Percentiles rank a stretch among this genome's conserved stretches.
Conservation (phyloP, 2,888 invertebrate genomes). For the Strigamia maritima region DNA sequence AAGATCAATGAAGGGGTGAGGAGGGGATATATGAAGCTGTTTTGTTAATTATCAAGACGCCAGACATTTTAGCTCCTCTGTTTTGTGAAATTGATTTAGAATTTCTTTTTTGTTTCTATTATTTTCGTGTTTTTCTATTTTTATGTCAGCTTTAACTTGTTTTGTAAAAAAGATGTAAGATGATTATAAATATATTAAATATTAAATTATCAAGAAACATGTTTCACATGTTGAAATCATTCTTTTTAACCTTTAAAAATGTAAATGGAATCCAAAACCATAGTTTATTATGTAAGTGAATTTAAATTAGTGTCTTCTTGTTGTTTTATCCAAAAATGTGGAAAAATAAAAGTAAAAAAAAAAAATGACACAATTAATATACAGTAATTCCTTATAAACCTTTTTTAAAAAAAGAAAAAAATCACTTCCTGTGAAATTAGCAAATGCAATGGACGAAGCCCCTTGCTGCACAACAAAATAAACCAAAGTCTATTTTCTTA, state of each 20-base stretch:
- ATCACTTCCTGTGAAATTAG: background rate
- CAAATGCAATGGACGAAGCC: background rate
- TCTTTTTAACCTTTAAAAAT: background rate
- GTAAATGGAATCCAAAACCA: background rate
- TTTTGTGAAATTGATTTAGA: background rate
- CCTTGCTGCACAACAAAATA: background rate
- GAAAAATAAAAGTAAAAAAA: background rate
- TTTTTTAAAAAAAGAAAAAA: background rate
- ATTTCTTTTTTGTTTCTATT: background rate
- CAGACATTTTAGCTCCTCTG: background rate
- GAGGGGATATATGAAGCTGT: slow-evolving; percentile 17
- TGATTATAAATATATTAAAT: too few relatives aligned
- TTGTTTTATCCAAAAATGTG: background rate
- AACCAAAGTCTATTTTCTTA: background rate
- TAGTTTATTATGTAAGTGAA: background rate
- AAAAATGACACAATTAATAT: too few relatives aligned
- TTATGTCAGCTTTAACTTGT: too few relatives aligned
- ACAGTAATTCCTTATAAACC: background rate
- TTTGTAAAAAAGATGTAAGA: too few relatives aligned
- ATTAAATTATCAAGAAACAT: too few relatives aligned
- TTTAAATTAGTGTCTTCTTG: background rate
- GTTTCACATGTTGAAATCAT: background rate
- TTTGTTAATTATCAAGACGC: slow-evolving; percentile 22
- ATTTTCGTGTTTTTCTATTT: background rate
- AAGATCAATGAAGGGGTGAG: slow-evolving; percentile 24